Evolutionary conservation across 1,140 invertebrate genomes (phyloP).

Genomic region (Physella acuta): DNA sequence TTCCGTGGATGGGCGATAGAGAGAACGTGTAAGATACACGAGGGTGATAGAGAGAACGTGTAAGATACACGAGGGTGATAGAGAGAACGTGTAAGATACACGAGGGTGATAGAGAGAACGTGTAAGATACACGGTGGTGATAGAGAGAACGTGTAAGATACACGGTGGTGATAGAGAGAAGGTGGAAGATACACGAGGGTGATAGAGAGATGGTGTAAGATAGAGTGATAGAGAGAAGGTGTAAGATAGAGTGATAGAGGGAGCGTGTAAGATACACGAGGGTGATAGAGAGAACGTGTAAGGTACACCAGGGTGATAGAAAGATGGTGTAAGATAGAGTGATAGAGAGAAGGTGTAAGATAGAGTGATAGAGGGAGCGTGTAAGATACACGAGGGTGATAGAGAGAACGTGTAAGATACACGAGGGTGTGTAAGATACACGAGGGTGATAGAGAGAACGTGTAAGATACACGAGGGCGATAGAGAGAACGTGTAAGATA

Average conservation of each 20-base stretch:
- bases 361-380: neutral
- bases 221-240: neutral
- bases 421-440: neutral
- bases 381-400: neutral
- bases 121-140: neutral
- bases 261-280: neutral
- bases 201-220: neutral
- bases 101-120: neutral
- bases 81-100: neutral
- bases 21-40: too few species aligned
- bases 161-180: neutral
- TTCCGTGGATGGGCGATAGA: too few species aligned
- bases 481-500: neutral
- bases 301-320: neutral
- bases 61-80: neutral
- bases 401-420: neutral
- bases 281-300: neutral
- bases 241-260: neutral
- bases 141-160: neutral
- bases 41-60: neutral
- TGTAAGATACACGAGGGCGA: neutral
- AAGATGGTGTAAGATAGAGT: neutral
- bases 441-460: slow-evolving; percentile 4
- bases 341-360: neutral
- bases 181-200: neutral